Base-by-base conservation (phyloP, 2,113 vertebrate genomes). In the Pipra filicauda region DNA sequence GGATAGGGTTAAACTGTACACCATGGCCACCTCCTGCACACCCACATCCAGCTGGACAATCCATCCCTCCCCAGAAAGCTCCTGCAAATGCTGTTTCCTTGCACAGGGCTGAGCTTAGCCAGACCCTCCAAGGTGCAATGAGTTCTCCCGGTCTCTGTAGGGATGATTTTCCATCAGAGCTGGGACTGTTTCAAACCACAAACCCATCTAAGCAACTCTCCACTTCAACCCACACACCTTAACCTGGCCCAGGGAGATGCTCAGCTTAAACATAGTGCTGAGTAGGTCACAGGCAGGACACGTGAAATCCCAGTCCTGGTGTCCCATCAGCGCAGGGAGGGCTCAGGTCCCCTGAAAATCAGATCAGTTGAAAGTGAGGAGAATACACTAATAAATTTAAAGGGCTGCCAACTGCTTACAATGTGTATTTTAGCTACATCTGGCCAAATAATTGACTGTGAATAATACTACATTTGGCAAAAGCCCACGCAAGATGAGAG, bases 381-480 rank as follows among this genome's bases (percentile, higher is more conserved):
- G 77, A 92, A 62, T 2, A 28, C 43, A 39, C 27, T 5, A 43
- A 41, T 59, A 73, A 31, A 89, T 76, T 23, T 31, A 65, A 78
- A 69, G 51, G 43, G 19, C 41, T 94, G 73, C 87, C 77, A 87
- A 78, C 85, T 85, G n/a, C 69, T 93, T 69, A 43, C 88, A 52
- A 73, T 6, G 30, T 59, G 10, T 18, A 44, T 71, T 61, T 71
- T 59, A 84, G 86, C 72, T 87, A 89, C 94, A 93, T 96, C 92
- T 93, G 95, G 91, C 75, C 91, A 93, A 95, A 97, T 74, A 92
- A 95, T 91, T 92, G 86, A 51, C 76, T 59, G 61, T 15, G 83
- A 81, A 87, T 91, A 91, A 93, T 55, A 51, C 57, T 2, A 24
- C 37, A 18, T 30, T 92, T 95, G 96, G 93, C 87, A 92, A 83